Conservation (phyloP, 2,797 vertebrate genomes). For the Cetoscarus ocellatus region DNA sequence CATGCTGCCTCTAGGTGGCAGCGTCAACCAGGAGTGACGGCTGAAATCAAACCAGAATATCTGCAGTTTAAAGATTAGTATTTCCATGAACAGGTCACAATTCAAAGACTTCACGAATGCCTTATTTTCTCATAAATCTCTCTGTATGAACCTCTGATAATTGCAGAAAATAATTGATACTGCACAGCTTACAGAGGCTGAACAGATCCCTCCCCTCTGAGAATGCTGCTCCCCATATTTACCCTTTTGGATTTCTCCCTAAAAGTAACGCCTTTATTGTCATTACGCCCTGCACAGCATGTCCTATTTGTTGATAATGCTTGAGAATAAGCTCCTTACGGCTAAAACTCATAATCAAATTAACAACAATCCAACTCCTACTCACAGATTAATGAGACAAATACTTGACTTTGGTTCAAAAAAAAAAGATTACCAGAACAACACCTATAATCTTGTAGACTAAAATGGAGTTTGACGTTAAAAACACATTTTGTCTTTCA, state of each 20-base stretch:
- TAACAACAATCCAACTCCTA: constrained; percentile 13
- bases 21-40: constrained; percentile 36
- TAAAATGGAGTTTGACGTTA: constrained; percentile 3
- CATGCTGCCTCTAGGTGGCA: constrained; percentile 70
- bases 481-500: not conserved
- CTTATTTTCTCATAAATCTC: not conserved
- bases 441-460: constrained; percentile 6
- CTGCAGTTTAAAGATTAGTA: not conserved
- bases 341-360: constrained; percentile 30
- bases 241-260: not conserved
- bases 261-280: constrained; percentile 6
- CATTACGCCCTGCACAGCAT: constrained; percentile 16
- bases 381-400: constrained; percentile 1
- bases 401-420: constrained; percentile 9
- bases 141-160: not conserved
- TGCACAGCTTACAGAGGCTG: not conserved
- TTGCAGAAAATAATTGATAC: not conserved
- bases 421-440: constrained; percentile 3
- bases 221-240: not conserved
- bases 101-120: not conserved
- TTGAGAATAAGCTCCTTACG: constrained; percentile 9
- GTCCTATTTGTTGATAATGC: not conserved
- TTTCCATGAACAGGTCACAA: not conserved
- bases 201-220: not conserved
- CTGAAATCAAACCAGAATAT: constrained; percentile 24